Evolutionary conservation across 2,113 vertebrate genomes (phyloP).

Genomic region (Lagopus leucura): DNA sequence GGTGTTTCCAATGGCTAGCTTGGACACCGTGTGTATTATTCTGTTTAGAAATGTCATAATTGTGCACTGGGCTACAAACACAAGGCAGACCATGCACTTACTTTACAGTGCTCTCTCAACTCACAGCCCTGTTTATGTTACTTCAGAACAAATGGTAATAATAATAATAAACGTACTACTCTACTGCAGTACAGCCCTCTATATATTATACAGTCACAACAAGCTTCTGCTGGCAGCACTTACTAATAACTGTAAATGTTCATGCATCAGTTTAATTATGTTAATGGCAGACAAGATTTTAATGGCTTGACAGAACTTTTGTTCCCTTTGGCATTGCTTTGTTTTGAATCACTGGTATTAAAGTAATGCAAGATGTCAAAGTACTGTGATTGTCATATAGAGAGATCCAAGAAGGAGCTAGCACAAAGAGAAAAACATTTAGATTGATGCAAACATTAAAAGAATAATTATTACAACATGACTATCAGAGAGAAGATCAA

Average conservation of each 20-base stretch:
- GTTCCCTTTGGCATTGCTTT: conserved; percentile 68
- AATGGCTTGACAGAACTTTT: conserved; percentile 67
- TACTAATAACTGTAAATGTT: conserved; percentile 61
- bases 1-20: neutral
- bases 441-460: conserved; percentile 74
- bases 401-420: conserved; percentile 59
- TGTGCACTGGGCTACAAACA: neutral
- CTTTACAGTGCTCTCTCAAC: neutral
- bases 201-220: conserved; percentile 55
- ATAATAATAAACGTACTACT: conserved; percentile 63
- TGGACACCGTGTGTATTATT: neutral
- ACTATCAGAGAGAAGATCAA: conserved; percentile 52
- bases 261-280: conserved; percentile 64
- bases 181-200: conserved; percentile 54
- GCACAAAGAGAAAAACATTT: conserved; percentile 69
- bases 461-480: conserved; percentile 61
- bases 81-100: neutral
- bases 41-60: neutral
- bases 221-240: conserved; percentile 57
- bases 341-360: conserved; percentile 70
- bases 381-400: conserved; percentile 69
- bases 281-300: conserved; percentile 63
- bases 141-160: conserved; percentile 46
- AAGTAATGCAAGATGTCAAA: conserved; percentile 71
- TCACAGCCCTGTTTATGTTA: conserved; percentile 30